Conservation (phyloP, 2,888 invertebrate species). For the Archips xylosteana region DNA sequence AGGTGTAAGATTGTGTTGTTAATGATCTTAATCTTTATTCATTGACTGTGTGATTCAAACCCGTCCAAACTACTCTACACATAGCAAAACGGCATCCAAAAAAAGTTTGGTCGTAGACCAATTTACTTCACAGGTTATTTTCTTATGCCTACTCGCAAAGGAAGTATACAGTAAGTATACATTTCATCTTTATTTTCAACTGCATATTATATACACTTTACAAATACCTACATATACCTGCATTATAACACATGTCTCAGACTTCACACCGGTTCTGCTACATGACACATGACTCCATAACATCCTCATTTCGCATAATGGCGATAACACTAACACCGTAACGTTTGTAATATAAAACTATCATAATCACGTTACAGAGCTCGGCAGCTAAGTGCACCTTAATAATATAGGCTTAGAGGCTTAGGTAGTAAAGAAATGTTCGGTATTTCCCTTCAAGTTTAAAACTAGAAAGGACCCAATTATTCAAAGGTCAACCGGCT, state of each 20-base stretch:
- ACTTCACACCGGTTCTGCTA: constrained; percentile 32
- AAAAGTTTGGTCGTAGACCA: too few species aligned
- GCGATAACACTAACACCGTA: constrained; percentile 39
- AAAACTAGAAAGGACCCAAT: constrained; percentile 34
- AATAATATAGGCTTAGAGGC: not conserved
- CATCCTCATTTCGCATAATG: constrained; percentile 39
- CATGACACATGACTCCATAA: constrained; percentile 19
- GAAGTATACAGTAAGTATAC: too few species aligned
- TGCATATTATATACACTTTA: not conserved
- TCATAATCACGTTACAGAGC: not conserved
- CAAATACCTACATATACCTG: constrained; percentile 1
- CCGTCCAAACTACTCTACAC: too few species aligned
- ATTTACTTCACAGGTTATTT: too few species aligned
- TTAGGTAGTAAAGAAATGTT: not conserved
- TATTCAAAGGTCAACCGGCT: constrained; percentile 21
- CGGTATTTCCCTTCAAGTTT: not conserved
- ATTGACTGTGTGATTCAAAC: too few species aligned
- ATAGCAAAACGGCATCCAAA: too few species aligned
- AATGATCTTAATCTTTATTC: too few species aligned
- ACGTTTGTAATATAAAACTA: constrained; percentile 25
- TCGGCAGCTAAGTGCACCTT: not conserved
- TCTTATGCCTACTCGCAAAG: too few species aligned
- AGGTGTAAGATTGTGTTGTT: too few species aligned
- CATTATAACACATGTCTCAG: constrained; percentile 2
- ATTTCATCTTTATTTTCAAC: too few species aligned